These are phyloP conservation scores for Alentia gelatinosa DNA, from an alignment of 2,888 invertebrate genomes.

Conservation along the genomic window DNA sequence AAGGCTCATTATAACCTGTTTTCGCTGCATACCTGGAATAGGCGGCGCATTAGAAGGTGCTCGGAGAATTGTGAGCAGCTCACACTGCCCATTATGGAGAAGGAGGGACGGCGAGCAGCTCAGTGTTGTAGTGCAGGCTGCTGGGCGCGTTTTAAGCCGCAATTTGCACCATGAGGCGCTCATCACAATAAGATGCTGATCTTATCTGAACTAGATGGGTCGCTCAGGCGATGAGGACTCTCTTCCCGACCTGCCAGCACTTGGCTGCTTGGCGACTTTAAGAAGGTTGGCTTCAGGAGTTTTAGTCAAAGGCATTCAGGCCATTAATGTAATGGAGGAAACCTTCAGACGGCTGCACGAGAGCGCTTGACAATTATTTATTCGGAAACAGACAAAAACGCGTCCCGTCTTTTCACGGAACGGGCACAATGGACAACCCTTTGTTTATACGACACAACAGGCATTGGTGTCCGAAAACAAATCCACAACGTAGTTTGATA, in stretches of 20 bases:
- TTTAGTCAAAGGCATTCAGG: neutral
- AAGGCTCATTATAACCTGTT: too few species aligned
- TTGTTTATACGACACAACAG: too few species aligned
- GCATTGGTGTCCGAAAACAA: too few species aligned
- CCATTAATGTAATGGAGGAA: conserved; percentile 11
- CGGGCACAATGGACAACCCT: neutral
- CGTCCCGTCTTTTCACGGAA: neutral
- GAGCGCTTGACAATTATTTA: neutral
- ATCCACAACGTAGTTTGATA: too few species aligned
- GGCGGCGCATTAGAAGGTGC: too few species aligned
- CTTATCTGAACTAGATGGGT: neutral
- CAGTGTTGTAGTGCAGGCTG: too few species aligned
- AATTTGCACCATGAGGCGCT: neutral
- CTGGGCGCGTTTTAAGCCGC: too few species aligned
- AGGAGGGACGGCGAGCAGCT: too few species aligned
- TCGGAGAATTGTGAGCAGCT: too few species aligned
- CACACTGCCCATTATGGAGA: too few species aligned
- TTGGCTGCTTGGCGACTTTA: neutral
- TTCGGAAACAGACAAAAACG: neutral
- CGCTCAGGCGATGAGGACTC: neutral
- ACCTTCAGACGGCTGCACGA: neutral
- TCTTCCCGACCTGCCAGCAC: too few species aligned
- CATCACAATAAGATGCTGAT: neutral
- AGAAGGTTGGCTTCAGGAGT: neutral
- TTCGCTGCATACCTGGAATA: too few species aligned